Evolutionary conservation across 2,797 vertebrate species (phyloP).

Genomic region (Carapus acus): DNA sequence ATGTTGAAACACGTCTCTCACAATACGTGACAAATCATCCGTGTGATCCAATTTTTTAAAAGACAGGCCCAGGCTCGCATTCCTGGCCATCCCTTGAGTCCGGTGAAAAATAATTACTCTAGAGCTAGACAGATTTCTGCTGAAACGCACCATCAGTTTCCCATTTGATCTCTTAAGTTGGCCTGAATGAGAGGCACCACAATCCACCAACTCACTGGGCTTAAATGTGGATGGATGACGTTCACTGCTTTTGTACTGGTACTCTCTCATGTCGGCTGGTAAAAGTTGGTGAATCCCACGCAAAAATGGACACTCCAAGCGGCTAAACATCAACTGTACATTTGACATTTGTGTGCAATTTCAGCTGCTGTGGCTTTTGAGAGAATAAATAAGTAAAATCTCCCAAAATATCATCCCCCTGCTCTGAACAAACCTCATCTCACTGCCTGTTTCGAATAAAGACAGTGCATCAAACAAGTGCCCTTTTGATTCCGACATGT

Average conservation of each 20-base stretch:
- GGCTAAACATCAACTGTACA: constrained; percentile 33
- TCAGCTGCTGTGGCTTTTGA: constrained; percentile 25
- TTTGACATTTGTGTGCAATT: constrained; percentile 37
- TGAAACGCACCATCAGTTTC: constrained; percentile 23
- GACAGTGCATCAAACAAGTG: neutral
- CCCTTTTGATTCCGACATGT: neutral
- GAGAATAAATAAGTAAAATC: too few relatives aligned
- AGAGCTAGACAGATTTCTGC: constrained; percentile 2
- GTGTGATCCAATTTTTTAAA: constrained; percentile 49
- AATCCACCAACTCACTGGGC: neutral
- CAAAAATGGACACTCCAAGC: constrained; percentile 28
- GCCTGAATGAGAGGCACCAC: neutral
- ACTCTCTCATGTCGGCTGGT: too few relatives aligned
- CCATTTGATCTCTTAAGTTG: constrained; percentile 11
- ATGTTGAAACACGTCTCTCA: constrained; percentile 37
- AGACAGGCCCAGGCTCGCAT: constrained; percentile 18
- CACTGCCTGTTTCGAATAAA: constrained; percentile 3
- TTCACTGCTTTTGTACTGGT: neutral
- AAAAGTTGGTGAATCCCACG: too few relatives aligned
- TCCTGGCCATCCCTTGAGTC: constrained; percentile 20
- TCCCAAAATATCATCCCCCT: constrained; percentile 35
- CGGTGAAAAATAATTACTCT: constrained; percentile 21
- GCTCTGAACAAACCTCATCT: constrained; percentile 4
- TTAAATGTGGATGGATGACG: neutral
- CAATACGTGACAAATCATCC: constrained; percentile 36